phyloP scores from a whole-genome alignment of 2,113 vertebrate genomes.

The Arizona elegans region DNA sequence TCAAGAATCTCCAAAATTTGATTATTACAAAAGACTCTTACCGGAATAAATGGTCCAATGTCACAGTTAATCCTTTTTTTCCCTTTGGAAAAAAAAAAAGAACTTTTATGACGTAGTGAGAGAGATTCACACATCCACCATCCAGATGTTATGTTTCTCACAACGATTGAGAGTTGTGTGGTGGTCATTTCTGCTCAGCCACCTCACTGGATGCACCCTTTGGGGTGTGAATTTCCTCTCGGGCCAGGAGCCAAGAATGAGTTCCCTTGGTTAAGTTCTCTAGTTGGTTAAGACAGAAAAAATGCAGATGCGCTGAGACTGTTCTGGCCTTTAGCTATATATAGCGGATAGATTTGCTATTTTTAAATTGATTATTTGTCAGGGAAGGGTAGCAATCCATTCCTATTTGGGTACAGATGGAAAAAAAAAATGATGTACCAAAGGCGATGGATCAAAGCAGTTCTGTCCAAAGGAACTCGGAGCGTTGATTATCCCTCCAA shows the following conservation, averaged over 20 bases:
- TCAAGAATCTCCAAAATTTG: background rate
- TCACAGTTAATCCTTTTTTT: background rate
- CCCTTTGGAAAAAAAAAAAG: too few relatives aligned
- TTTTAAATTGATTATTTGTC: conserved; percentile 25
- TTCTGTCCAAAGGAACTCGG: too few relatives aligned
- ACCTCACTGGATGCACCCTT: too few relatives aligned
- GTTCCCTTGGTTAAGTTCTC: background rate
- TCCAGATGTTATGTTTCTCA: background rate
- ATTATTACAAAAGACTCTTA: background rate
- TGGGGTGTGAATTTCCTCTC: background rate
- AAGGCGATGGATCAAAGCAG: background rate
- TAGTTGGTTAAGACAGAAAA: background rate
- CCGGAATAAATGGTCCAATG: background rate
- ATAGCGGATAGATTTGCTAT: background rate
- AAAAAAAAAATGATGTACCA: background rate
- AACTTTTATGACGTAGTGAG: background rate
- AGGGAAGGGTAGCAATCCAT: background rate
- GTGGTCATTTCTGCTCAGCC: background rate
- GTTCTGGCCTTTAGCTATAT: conserved; percentile 1
- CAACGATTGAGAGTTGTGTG: background rate
- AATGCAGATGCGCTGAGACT: conserved; percentile 3
- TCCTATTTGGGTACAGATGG: background rate
- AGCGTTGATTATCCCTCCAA: background rate
- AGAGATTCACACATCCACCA: too few relatives aligned
- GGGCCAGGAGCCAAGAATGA: background rate